Percentiles rank a stretch among this genome's conserved stretches.
These are phyloP conservation scores for Periophthalmus modestus DNA, from an alignment of 2,113 vertebrate species.

Conservation along the genomic window DNA sequence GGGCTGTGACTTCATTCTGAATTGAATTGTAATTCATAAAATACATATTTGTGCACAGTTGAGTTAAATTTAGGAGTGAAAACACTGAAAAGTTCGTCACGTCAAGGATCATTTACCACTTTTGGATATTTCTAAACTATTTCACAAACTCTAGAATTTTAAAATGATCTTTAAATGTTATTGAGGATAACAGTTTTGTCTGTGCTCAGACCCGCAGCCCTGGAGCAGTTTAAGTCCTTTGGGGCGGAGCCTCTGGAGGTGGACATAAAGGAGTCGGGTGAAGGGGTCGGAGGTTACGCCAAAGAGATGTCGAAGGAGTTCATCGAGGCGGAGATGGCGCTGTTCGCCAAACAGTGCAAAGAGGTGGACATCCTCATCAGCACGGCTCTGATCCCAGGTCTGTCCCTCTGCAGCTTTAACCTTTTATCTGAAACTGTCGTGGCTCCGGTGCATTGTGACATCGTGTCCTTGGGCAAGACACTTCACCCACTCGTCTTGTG, in stretches of 20 bases:
- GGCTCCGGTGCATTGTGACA: too few species aligned
- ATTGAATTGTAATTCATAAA: too few species aligned
- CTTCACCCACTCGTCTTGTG: too few species aligned
- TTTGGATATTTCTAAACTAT: not conserved
- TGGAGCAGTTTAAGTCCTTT: constrained; percentile 82
- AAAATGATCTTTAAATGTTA: not conserved
- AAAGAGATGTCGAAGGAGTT: constrained; percentile 82
- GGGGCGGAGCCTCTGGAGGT: constrained; percentile 77
- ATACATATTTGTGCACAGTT: too few species aligned
- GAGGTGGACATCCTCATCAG: constrained; percentile 75
- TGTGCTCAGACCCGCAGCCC: constrained; percentile 68
- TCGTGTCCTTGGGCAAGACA: too few species aligned
- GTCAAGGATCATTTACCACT: too few species aligned
- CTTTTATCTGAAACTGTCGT: too few species aligned
- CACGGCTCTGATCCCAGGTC: constrained; percentile 80
- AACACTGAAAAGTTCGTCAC: too few species aligned
- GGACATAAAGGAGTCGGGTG: constrained; percentile 72
- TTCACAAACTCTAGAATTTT: not conserved
- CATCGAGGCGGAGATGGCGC: constrained; percentile 76
- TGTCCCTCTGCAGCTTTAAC: not conserved
- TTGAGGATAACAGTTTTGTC: not conserved
- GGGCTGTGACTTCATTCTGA: too few species aligned
- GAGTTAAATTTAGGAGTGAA: too few species aligned
- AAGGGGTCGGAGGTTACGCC: constrained; percentile 76
- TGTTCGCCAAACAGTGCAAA: constrained; percentile 77